Evolutionary conservation across 2,888 invertebrate genomes (phyloP).

Genomic region (Scaptomyza caliginosa): DNA sequence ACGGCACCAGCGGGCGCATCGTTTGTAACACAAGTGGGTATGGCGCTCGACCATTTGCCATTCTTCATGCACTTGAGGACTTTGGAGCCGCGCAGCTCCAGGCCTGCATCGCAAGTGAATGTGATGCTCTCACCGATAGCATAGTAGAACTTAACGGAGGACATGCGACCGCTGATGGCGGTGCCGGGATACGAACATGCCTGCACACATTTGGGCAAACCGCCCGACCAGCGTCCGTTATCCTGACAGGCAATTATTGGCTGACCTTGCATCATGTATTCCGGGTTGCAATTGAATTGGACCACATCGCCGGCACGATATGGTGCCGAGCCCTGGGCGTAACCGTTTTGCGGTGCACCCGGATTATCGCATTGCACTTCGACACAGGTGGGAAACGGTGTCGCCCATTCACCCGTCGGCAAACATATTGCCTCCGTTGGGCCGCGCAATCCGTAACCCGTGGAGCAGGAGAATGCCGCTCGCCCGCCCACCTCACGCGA

Average conservation of each 20-base stretch:
- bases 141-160: slow-evolving; percentile 94
- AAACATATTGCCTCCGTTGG: slow-evolving; percentile 90
- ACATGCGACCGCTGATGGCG: slow-evolving; percentile 93
- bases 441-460: slow-evolving; percentile 91
- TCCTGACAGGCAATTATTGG: slow-evolving; percentile 96
- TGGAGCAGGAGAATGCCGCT: slow-evolving; percentile 91
- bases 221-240: slow-evolving; percentile 93
- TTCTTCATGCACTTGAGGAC: slow-evolving; percentile 92
- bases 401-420: slow-evolving; percentile 91
- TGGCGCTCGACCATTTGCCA: slow-evolving; percentile 94
- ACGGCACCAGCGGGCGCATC: slow-evolving; percentile 54
- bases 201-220: slow-evolving; percentile 93
- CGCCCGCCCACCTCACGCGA: slow-evolving; percentile 92
- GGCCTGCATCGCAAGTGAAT: slow-evolving; percentile 92
- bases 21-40: slow-evolving; percentile 88
- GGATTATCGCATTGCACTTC: slow-evolving; percentile 93
- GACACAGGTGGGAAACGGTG: slow-evolving; percentile 90
- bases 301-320: slow-evolving; percentile 93
- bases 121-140: slow-evolving; percentile 93
- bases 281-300: slow-evolving; percentile 94
- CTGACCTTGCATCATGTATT: slow-evolving; percentile 94
- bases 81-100: slow-evolving; percentile 90
- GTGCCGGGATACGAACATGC: slow-evolving; percentile 95
- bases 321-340: slow-evolving; percentile 90
- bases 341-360: slow-evolving; percentile 90